A percentile compares a stretch with the other conserved stretches of the same genome.
Evolutionary conservation across 2,888 invertebrate genomes (phyloP).

Genomic region (Galerucella nymphaeae): DNA sequence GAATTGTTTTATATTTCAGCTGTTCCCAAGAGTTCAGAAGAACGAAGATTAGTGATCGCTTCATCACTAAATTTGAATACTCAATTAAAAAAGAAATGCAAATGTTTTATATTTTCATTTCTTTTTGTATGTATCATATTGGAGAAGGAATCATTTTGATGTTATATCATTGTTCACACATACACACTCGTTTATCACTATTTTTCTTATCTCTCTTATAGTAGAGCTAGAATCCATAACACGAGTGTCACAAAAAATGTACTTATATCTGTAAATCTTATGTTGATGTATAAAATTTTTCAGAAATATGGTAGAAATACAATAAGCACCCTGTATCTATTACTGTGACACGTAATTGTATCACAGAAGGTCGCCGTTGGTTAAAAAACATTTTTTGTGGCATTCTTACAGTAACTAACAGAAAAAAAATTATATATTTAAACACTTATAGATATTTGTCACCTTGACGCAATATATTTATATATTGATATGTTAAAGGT

Average conservation of each 20-base stretch:
- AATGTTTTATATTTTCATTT: slow-evolving; percentile 49
- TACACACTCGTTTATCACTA: slow-evolving; percentile 24
- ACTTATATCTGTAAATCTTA: slow-evolving; percentile 1
- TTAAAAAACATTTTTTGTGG: slow-evolving; percentile 7
- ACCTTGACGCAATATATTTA: slow-evolving; percentile 65
- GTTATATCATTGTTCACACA: slow-evolving; percentile 24
- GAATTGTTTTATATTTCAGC: slow-evolving; percentile 55
- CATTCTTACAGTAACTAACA: slow-evolving; percentile 6
- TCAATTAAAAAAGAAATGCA: slow-evolving; percentile 1
- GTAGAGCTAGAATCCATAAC: slow-evolving; percentile 30
- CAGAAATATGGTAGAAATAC: not conserved
- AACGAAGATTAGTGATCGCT: slow-evolving; percentile 57
- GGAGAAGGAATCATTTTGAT: slow-evolving; percentile 30
- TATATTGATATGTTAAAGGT: slow-evolving; percentile 64
- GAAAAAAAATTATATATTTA: slow-evolving; percentile 2
- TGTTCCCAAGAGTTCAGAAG: slow-evolving; percentile 63
- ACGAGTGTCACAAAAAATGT: slow-evolving; percentile 8
- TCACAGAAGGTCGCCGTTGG: not conserved
- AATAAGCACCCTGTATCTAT: slow-evolving; percentile 11
- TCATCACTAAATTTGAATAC: slow-evolving; percentile 39
- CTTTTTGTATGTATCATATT: slow-evolving; percentile 41
- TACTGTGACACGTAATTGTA: slow-evolving; percentile 6
- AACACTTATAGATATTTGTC: slow-evolving; percentile 38
- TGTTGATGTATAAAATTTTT: slow-evolving; percentile 7
- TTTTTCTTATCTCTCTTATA: slow-evolving; percentile 31